Base-by-base conservation (phyloP, 2,113 vertebrate genomes). In the Naja naja region DNA sequence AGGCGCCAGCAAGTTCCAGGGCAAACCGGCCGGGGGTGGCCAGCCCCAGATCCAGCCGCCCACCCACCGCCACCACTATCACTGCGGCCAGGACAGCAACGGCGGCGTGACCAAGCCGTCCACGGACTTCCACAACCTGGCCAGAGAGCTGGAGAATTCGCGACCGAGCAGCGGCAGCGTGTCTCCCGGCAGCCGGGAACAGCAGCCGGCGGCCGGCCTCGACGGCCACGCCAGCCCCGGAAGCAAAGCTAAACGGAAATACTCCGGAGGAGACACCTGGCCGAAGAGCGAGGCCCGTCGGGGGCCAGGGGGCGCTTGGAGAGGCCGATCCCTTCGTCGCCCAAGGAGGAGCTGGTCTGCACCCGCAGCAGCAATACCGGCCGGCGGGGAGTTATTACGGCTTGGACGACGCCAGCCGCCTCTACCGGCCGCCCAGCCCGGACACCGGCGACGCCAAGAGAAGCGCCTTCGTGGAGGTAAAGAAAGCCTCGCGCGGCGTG, bases 391-490 rank as follows among this genome's bases (percentile, higher is more conserved):
- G 97, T 49, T 99, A 99, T 90, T 98, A 97, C 94, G 92, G 98
- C 52, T 94, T 99, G 91, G 99, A 99, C 53, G 99, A 99, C 89
- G 97, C 97, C 95, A 97, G 98, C 60, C 97, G 98, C 93, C 87
- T 98, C 25, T 98, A 98, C 93, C 97, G 98, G 0, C 98, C 98
- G 0, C 97, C 98, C 30, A 97, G 97, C 74, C 96, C 98, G 0
- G 98, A 98, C 89, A 96, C 96, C 0, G 97, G 97, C 1, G 98
- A 98, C 94, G 97, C 96, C 53, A 99, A 99, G 93, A 97, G 98
- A 94, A 99, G 99, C 97, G 99, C 99, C 94, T 99, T 99, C 97
- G 99, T 98, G 23, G 99, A 99, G 95, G 99, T 99, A 94, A 99
- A 98, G 97, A 99, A 99, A 96, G 96, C 97, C 1, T 53, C 97